A percentile compares a stretch with the other conserved stretches of the same genome.
Conservation (phyloP, 2,113 vertebrate genomes). For the Pygoscelis adeliae region DNA sequence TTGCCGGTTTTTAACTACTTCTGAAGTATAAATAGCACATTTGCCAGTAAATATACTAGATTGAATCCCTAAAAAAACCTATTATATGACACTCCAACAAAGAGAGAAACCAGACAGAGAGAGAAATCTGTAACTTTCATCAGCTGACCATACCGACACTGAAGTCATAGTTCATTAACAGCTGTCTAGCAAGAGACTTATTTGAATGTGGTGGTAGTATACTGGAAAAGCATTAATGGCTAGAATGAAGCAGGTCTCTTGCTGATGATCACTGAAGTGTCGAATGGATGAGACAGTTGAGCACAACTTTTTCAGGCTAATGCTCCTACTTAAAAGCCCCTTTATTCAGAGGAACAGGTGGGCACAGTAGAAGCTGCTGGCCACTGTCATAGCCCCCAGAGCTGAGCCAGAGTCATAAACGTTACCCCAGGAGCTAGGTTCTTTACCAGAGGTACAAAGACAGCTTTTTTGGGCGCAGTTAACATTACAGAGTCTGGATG, state of each 20-base stretch:
- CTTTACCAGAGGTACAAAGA: not conserved
- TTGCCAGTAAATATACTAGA: not conserved
- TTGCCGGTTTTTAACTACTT: not conserved
- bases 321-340: not conserved
- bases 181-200: not conserved
- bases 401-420: not conserved
- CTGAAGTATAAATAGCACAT: not conserved
- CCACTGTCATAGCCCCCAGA: not conserved
- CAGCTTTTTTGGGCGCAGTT: not conserved
- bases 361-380: not conserved
- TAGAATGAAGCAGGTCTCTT: not conserved
- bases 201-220: not conserved
- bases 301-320: not conserved
- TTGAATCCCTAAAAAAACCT: not conserved
- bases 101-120: not conserved
- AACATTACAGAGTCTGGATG: not conserved
- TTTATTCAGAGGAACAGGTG: not conserved
- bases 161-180: not conserved
- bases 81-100: not conserved
- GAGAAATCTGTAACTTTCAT: not conserved
- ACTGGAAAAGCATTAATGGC: not conserved
- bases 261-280: not conserved
- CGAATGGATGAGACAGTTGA: not conserved
- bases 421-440: rapidly evolving
- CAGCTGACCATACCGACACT: not conserved